phyloP scores from a whole-genome alignment of 2,113 vertebrate genomes.

The Peromyscus maniculatus region DNA sequence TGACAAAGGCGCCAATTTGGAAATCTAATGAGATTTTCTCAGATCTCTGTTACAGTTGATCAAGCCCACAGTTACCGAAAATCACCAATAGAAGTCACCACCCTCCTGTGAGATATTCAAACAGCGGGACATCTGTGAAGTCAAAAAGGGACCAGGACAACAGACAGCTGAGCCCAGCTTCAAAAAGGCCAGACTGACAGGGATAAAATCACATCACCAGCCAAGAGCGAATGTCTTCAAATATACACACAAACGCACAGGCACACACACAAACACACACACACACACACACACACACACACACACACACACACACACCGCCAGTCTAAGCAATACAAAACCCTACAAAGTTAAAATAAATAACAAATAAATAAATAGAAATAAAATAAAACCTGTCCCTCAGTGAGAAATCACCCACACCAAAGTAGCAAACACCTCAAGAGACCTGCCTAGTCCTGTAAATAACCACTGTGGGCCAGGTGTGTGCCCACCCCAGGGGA shows the following conservation, averaged over 20 bases:
- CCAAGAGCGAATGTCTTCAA: accelerated
- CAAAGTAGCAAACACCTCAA: conserved; percentile 1
- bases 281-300: neutral
- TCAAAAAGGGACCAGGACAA: neutral
- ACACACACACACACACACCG: neutral
- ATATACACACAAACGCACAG: neutral
- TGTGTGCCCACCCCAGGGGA: neutral
- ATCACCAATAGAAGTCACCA: neutral
- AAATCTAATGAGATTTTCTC: neutral
- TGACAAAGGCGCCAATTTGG: neutral
- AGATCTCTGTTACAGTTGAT: neutral
- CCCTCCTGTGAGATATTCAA: neutral
- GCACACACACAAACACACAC: too few relatives aligned
- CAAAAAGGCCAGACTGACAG: accelerated
- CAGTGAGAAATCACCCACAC: neutral
- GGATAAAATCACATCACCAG: neutral
- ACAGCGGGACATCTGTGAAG: neutral
- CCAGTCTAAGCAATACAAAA: neutral
- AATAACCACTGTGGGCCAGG: conserved; percentile 57
- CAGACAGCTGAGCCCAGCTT: neutral
- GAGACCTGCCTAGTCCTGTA: conserved; percentile 56
- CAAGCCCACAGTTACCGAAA: neutral
- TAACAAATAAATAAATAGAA: neutral
- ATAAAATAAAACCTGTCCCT: neutral
- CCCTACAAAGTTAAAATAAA: neutral